Evolutionary conservation across 2,113 vertebrate species (phyloP).

Genomic region (Prunella fulvescens): DNA sequence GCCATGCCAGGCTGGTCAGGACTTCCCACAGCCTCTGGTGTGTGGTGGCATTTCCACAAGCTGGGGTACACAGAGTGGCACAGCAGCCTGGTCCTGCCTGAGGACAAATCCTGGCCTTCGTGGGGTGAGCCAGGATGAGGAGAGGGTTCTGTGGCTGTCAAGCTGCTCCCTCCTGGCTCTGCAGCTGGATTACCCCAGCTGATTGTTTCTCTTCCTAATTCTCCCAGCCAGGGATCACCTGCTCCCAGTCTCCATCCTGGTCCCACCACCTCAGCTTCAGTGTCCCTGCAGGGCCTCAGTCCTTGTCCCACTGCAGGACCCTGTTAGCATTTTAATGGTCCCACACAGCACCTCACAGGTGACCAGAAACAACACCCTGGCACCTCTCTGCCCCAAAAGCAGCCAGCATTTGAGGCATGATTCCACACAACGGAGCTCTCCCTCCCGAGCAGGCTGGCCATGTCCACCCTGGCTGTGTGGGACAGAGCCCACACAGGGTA

Average conservation of each 20-base stretch:
- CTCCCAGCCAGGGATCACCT: accelerated
- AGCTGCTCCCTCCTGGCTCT: not conserved
- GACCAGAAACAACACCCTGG: not conserved
- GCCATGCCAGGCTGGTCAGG: accelerated
- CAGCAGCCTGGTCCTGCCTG: not conserved
- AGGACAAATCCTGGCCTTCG: accelerated
- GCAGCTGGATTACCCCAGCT: not conserved
- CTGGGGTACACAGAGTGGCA: accelerated
- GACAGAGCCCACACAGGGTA: accelerated
- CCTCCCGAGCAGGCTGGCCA: accelerated
- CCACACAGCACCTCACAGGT: accelerated
- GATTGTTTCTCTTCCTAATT: not conserved
- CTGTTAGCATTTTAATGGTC: accelerated
- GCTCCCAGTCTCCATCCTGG: not conserved
- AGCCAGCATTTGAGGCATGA: accelerated
- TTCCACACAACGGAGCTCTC: not conserved
- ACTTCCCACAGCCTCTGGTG: not conserved
- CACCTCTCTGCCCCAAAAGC: not conserved
- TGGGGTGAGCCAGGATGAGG: not conserved
- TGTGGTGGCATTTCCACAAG: not conserved
- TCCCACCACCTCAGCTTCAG: not conserved
- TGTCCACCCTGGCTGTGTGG: not conserved
- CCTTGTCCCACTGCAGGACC: accelerated
- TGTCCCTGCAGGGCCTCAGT: accelerated
- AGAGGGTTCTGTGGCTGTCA: not conserved